Conservation (phyloP, 2,888 invertebrate genomes). For the Deroplatys truncata region DNA sequence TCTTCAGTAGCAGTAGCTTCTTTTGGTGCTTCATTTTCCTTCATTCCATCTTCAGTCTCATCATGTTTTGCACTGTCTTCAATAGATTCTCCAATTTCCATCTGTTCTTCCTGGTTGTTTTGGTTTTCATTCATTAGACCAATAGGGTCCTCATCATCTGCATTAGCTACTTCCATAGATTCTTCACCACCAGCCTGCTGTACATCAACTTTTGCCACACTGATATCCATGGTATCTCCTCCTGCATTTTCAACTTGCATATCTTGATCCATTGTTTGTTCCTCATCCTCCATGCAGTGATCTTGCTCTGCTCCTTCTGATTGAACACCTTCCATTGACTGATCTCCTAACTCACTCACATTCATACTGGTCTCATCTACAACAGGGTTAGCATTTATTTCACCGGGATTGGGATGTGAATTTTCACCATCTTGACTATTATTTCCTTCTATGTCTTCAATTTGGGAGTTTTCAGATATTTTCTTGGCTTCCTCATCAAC, state of each 20-base stretch:
- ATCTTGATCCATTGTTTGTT: neutral
- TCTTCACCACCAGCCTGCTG: conserved; percentile 1
- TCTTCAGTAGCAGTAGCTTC: conserved; percentile 34
- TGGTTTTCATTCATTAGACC: conserved; percentile 5
- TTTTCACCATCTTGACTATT: neutral
- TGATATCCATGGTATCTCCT: conserved; percentile 1
- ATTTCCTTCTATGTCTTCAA: neutral
- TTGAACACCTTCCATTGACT: neutral
- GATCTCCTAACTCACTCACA: neutral
- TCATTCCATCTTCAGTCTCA: conserved; percentile 38
- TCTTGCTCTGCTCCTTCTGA: neutral
- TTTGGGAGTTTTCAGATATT: neutral
- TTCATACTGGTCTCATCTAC: neutral
- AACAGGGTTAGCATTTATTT: neutral
- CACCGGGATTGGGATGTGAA: conserved; percentile 1
- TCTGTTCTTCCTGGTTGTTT: neutral
- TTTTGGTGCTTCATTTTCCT: conserved; percentile 36
- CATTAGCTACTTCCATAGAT: conserved; percentile 20
- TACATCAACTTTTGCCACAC: neutral
- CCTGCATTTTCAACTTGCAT: neutral
- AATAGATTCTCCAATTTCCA: conserved; percentile 33
- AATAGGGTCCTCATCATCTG: conserved; percentile 20
- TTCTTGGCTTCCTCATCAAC: neutral
- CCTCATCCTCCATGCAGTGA: neutral
- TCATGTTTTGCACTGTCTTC: conserved; percentile 37